These are phyloP conservation scores for Bubo scandiacus DNA, from an alignment of 2,113 vertebrate species.

Conservation along the genomic window DNA sequence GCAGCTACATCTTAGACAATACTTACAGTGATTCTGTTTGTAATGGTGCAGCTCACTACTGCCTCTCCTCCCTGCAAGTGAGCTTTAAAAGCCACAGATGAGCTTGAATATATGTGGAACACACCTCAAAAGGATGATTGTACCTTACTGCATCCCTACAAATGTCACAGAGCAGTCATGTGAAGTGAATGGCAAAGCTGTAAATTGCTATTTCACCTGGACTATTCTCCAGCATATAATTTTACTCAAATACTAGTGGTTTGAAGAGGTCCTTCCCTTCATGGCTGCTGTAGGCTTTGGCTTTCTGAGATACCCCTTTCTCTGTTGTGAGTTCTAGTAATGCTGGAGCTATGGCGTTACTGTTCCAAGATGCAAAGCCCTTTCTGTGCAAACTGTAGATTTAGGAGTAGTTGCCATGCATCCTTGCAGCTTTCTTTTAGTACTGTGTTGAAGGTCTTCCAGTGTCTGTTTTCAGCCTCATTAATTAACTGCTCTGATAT, in stretches of 20 bases:
- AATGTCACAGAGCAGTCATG: background rate
- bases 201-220: fast-evolving
- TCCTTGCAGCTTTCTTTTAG: background rate
- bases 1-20: background rate
- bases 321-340: background rate
- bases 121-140: background rate
- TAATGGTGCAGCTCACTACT: background rate
- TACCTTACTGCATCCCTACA: background rate
- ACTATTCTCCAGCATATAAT: background rate
- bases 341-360: background rate
- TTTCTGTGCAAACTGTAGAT: background rate
- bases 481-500: background rate
- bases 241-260: background rate
- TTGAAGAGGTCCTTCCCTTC: background rate
- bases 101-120: background rate
- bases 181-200: background rate
- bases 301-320: background rate
- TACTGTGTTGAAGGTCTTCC: background rate
- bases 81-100: background rate
- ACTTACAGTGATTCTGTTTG: background rate
- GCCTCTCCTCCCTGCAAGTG: background rate
- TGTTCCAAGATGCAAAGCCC: background rate
- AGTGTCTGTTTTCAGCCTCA: background rate
- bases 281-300: background rate
- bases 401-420: background rate